Conservation (phyloP, 1,140 invertebrate genomes). For the Hylaeus anthracinus region DNA sequence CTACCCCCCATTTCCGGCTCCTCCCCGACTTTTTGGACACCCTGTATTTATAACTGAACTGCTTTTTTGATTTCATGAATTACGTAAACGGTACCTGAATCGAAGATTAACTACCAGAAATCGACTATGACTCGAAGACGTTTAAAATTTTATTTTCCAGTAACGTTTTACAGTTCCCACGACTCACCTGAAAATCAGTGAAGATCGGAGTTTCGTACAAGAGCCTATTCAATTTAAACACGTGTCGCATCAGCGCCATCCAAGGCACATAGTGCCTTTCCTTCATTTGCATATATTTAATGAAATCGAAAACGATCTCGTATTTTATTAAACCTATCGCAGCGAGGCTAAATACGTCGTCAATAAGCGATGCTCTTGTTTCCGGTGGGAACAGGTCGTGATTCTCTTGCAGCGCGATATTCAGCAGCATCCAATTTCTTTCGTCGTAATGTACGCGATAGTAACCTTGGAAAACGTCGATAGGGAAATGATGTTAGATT, state of each 20-base stretch:
- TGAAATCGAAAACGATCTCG: constrained; percentile 83
- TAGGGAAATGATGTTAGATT: background rate
- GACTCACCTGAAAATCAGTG: constrained; percentile 24
- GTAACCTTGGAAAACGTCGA: constrained; percentile 78
- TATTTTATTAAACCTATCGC: constrained; percentile 83
- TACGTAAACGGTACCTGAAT: too few species aligned
- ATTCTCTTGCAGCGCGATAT: constrained; percentile 75
- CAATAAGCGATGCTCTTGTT: constrained; percentile 83
- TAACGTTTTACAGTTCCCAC: too few species aligned
- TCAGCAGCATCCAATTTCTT: constrained; percentile 83
- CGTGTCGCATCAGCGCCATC: constrained; percentile 81
- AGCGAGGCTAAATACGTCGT: constrained; percentile 81
- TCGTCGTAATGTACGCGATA: constrained; percentile 85
- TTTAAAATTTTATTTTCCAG: too few species aligned
- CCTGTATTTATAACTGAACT: too few species aligned
- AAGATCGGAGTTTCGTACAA: constrained; percentile 67
- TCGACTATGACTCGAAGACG: too few species aligned
- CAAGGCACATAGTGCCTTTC: constrained; percentile 84
- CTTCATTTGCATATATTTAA: constrained; percentile 83
- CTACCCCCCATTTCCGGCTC: too few species aligned
- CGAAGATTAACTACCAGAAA: too few species aligned
- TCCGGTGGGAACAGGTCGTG: constrained; percentile 80
- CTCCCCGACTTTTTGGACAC: too few species aligned
- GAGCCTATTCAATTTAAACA: constrained; percentile 77
- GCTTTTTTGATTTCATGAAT: too few species aligned